Evolutionary conservation across 2,797 vertebrate species (phyloP).

Genomic region (Phataginus tricuspis): DNA sequence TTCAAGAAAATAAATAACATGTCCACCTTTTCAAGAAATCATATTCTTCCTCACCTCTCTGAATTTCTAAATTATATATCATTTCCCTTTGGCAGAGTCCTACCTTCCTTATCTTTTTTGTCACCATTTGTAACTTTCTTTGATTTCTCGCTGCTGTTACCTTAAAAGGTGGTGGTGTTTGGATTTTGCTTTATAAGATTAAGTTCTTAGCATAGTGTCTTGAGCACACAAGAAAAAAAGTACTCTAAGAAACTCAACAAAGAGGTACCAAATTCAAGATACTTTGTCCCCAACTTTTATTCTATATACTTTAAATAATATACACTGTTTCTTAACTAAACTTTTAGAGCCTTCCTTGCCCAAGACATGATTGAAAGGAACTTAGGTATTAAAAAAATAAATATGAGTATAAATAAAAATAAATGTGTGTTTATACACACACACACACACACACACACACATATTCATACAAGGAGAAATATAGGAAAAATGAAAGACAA

Average conservation of each 20-base stretch:
- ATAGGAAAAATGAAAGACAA: not conserved
- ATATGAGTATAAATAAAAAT: not conserved
- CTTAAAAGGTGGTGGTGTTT: conserved; percentile 8
- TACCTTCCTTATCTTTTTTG: conserved; percentile 20
- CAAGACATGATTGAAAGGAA: conserved; percentile 25
- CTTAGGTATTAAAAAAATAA: not conserved
- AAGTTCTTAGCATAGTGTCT: not conserved
- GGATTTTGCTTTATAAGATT: conserved; percentile 43
- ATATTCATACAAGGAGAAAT: conserved; percentile 32
- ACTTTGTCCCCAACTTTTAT: conserved; percentile 29
- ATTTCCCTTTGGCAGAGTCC: conserved; percentile 10
- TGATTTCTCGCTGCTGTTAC: conserved; percentile 3
- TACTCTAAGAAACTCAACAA: not conserved
- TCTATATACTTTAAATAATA: conserved; percentile 2
- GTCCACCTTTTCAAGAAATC: not conserved
- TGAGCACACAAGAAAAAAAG: conserved; percentile 2
- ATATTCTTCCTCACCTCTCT: not conserved
- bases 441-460: not conserved
- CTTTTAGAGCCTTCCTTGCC: not conserved
- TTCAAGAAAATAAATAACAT: conserved; percentile 43
- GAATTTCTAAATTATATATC: conserved; percentile 21
- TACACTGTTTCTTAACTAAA: conserved; percentile 28
- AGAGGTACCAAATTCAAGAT: conserved; percentile 37
- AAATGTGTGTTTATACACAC: not conserved
- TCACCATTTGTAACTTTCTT: not conserved